Evolutionary conservation across 2,113 vertebrate species (phyloP), one percentile per base, ranked within the genome.

Genomic region (Chloroceryle aenea): DNA sequence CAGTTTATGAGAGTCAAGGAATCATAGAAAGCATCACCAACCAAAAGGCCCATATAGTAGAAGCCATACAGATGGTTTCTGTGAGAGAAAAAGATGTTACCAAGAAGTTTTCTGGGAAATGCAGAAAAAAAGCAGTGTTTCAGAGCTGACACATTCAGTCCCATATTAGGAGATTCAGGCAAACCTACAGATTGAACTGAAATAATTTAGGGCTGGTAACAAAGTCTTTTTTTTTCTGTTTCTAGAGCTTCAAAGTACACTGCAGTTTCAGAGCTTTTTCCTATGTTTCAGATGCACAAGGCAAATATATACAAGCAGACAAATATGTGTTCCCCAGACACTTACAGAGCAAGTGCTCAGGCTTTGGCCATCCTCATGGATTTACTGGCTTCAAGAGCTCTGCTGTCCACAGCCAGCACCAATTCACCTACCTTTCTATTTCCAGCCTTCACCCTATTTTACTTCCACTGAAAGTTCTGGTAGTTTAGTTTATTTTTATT

Each of bases 231-330:
- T 38, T 87, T 45, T 48, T n/a, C 61, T 81, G 25, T 14, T 85
- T 56, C 25, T 55, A 67, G 19, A 43, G 25, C 22, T 67, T 63
- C 34, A 71, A 36, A 12, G 16, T 19, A 45, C 0, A 0, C 14
- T 81, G 72, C 18, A 58, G 55, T 61, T 92, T 48, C 59, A 66
- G 36, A 59, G 47, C 45, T 48, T 43, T 29, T 53, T 83, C 72
- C 42, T 15, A 22, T 40, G 26, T n/a, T 45, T 55, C 43, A 58
- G 62, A 59, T 20, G 25, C 38, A 76, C 0, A 0, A 59, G 58
- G 45, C 30, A 80, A n/a, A 73, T 56, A 58, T 1, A 13, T 0
- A 25, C 0, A 1, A 92, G 12, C 34, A 76, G 30, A 81, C 5
- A 5, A 53, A 26, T 8, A 6, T 18, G 2, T 6, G 14, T 22